These are phyloP conservation scores for Sebastes aleutianus DNA, from an alignment of 2,797 vertebrate species.

Conservation along the genomic window DNA sequence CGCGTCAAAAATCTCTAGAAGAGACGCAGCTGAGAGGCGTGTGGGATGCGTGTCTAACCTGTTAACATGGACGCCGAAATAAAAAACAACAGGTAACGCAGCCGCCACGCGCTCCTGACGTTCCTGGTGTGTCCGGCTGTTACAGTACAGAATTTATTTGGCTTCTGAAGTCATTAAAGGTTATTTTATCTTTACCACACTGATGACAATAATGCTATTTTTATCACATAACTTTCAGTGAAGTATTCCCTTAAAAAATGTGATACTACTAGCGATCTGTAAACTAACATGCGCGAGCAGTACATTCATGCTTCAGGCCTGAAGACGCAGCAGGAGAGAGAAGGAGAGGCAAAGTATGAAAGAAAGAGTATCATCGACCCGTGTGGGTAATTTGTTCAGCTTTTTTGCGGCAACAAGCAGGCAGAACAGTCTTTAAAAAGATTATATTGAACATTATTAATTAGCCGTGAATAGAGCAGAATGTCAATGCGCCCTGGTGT, in stretches of 20 bases:
- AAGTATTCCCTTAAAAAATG: not conserved
- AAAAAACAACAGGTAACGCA: no score
- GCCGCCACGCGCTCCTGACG: no score
- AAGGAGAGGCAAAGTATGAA: not conserved
- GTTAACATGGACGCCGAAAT: no score
- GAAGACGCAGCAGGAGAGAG: not conserved
- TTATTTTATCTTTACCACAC: not conserved
- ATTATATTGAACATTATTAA: conserved; percentile 19
- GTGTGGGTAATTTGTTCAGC: not conserved
- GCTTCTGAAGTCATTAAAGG: not conserved
- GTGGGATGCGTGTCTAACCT: no score
- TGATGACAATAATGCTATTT: not conserved
- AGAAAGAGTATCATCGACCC: not conserved
- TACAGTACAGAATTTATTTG: not conserved
- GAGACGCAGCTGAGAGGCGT: no score
- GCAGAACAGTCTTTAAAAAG: not conserved
- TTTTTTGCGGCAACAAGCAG: not conserved
- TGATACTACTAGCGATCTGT: not conserved
- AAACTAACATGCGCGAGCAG: not conserved
- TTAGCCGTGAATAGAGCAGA: not conserved
- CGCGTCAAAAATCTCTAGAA: no score
- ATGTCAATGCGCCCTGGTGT: not conserved
- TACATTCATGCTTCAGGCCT: not conserved
- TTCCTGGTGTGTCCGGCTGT: not conserved
- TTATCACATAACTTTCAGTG: not conserved